Base-by-base conservation (phyloP, 1,140 invertebrate genomes). In the Drosophila burlai region DNA sequence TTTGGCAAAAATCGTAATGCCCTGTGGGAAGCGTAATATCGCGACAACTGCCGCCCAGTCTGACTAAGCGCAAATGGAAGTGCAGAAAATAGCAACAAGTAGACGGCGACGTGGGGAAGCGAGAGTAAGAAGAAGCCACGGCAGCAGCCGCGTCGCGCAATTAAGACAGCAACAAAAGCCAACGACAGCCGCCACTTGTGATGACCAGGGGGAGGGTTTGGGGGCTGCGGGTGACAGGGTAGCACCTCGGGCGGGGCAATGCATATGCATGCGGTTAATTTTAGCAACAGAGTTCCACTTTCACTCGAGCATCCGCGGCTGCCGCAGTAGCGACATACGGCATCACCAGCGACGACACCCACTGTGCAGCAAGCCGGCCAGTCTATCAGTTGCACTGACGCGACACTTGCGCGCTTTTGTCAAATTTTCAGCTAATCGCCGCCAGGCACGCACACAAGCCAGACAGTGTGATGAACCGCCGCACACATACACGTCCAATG, bases 201-300 rank as follows among this genome's bases (percentile, higher is more conserved):
- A 31, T 4, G 55, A 24, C 21, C 13, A 58, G 54, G 34, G n/a
- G n/a, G n/a, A n/a, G n/a, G 54, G 34, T 15, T 42, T 36, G 21
- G 67, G 26, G 42, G 15, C 10, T 34, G 38, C 16, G 65, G 18
- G 52, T 36, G 34, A 10, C 34, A 5, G 36, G 21, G 21, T 26
- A 40, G 21, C 54, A 40, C 54, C 54, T 66, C 43, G 31, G 73
- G 38, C 24, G 73, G 43, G 31, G 79, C 77, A 61, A 72, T 90
- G 81, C 74, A 87, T 87, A 66, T 76, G 62, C 54, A 52, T 58
- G 62, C 29, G 80, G 84, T 84, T 89, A 89, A 89, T 79, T 89
- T 89, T 89, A 89, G 84, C 81, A 81, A 50, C 81, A 72, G 85
- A 89, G 84, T 89, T 85, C 84, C 84, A 89, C 84, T 89, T 89